Evolutionary conservation across 2,888 invertebrate genomes (phyloP).

Genomic region (Thalpophila matura): DNA sequence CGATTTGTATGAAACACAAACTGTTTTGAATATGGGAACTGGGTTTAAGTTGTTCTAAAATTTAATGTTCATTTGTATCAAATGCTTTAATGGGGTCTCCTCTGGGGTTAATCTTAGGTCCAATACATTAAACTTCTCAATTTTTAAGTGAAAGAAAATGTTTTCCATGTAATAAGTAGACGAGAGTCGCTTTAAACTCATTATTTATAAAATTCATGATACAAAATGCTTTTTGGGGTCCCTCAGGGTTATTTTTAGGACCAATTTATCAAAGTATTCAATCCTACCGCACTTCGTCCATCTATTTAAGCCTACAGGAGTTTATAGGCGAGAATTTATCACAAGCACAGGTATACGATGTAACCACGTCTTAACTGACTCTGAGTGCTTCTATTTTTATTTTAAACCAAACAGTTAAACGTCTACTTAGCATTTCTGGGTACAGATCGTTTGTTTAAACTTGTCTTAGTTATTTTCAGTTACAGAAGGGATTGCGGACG

Average conservation of each 20-base stretch:
- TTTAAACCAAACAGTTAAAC: slow-evolving; percentile 81
- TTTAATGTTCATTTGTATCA: too few species aligned
- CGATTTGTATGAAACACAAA: neutral
- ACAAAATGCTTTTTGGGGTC: neutral
- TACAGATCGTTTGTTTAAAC: slow-evolving; percentile 68
- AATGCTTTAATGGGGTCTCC: too few species aligned
- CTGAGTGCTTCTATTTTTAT: slow-evolving; percentile 85
- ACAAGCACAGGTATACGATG: slow-evolving; percentile 45
- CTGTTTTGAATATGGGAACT: neutral
- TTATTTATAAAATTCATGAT: neutral
- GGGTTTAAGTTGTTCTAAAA: neutral
- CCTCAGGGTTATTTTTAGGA: slow-evolving; percentile 1
- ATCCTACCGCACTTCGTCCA: neutral
- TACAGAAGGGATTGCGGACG: slow-evolving; percentile 72
- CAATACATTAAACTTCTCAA: too few species aligned
- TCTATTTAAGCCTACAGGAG: neutral
- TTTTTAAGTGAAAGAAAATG: too few species aligned
- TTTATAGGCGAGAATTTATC: slow-evolving; percentile 27
- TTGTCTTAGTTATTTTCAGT: slow-evolving; percentile 83
- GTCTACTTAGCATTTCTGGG: slow-evolving; percentile 82
- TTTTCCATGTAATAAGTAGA: too few species aligned
- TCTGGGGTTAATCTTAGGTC: too few species aligned
- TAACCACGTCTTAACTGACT: slow-evolving; percentile 43
- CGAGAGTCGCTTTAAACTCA: too few species aligned
- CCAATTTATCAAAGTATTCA: neutral